Evolutionary conservation across 2,888 invertebrate genomes (phyloP), one percentile per base, ranked within the genome.

Genomic region (Cephus rjabovi): DNA sequence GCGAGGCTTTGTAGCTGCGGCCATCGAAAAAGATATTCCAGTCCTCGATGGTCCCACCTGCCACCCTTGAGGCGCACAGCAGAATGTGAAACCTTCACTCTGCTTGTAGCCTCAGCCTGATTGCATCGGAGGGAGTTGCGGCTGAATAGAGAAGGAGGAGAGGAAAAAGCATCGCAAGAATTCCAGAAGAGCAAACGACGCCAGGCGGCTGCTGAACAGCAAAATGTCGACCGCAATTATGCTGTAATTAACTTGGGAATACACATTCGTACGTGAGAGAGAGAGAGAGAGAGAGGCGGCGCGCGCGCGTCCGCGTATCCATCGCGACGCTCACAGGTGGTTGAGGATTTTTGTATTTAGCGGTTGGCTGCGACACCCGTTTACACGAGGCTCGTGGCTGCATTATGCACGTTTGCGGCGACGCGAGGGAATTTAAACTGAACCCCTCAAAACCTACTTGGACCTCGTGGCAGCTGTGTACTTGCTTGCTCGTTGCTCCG

Each of bases 261-360:
- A 86, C 82, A 83, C 80, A 83, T 77, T 79, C 73, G 76, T 76
- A 40, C 35, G 76, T 33, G 70, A 37, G 37, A 37, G 37, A 37
- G 37, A 37, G 37, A 37, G 37, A 37, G 12, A 37, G 40, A 40
- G 15, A 40, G 1, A 15, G 40, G 15, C 15, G 34, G 31, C 75
- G 34, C 12, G 35, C 75, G 74, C 30, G 68, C 37, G 69, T 40
- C 69, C 69, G 75, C 71, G 35, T 11, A 69, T 70, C 37, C 70
- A 74, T 75, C 34, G 37, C 35, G 71, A 34, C 73, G 74, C 31
- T 87, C 88, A 91, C 91, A 91, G 91, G 91, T 91, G 91, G 91
- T 91, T 91, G 90, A 88, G 87, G 87, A 90, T 91, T 91, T 91
- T 91, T 91, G 90, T 90, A 91, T 91, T 91, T 90, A 90, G 90